phyloP scores from a whole-genome alignment of 37 sponge, comb jelly and placozoan genomes.

The Beroe forskalii region DNA sequence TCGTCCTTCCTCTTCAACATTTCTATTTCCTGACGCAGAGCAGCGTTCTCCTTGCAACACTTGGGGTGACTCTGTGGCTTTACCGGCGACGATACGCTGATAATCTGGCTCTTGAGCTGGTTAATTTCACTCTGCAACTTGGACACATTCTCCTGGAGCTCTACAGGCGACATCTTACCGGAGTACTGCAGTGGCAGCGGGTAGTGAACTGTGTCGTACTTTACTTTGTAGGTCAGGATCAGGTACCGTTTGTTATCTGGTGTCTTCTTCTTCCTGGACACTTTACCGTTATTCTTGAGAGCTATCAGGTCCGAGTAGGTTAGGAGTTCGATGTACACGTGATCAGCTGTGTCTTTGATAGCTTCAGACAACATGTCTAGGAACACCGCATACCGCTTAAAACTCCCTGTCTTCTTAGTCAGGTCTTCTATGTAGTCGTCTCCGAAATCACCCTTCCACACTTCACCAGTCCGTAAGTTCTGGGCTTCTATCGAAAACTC shows the following conservation, averaged over 20 bases:
- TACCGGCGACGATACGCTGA: constrained; percentile 6
- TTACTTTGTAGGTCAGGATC: constrained; percentile 45
- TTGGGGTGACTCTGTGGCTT: not conserved
- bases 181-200: constrained; percentile 17
- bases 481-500: constrained; percentile 21
- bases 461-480: constrained; percentile 24
- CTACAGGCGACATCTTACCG: constrained; percentile 43
- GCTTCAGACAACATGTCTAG: constrained; percentile 28
- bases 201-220: constrained; percentile 54
- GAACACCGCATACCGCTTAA: constrained; percentile 10
- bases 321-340: constrained; percentile 35
- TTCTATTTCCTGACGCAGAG: not conserved
- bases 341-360: not conserved
- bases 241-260: constrained; percentile 36
- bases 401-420: constrained; percentile 43
- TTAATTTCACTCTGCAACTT: constrained; percentile 35
- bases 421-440: not conserved
- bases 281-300: not conserved
- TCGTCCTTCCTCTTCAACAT: not conserved
- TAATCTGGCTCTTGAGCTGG: constrained; percentile 22
- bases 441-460: constrained; percentile 44
- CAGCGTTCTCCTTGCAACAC: constrained; percentile 27
- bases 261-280: not conserved
- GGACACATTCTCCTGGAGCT: constrained; percentile 44
- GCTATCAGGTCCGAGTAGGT: constrained; percentile 30